A percentile compares a stretch with the other conserved stretches of the same genome.
phyloP scores from a whole-genome alignment of 2,113 vertebrate genomes.

The Cyprinus carpio region DNA sequence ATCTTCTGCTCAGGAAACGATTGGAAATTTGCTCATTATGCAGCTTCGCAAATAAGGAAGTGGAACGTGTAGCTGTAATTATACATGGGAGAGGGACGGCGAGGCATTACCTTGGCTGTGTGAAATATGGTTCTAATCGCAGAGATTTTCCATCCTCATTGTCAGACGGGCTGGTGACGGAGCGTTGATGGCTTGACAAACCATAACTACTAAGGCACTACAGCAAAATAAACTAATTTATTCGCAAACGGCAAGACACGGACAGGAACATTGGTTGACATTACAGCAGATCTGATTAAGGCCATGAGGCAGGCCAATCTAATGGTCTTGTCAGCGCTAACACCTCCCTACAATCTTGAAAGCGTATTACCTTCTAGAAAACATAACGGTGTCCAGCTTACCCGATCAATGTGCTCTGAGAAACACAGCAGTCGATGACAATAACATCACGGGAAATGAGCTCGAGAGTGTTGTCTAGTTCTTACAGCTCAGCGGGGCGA shows the following conservation, averaged over 20 bases:
- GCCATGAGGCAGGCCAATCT: background rate
- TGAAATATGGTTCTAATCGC: slow-evolving; percentile 4
- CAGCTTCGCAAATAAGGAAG: slow-evolving; percentile 13
- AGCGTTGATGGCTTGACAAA: background rate
- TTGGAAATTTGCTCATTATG: slow-evolving; percentile 25
- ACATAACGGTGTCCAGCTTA: background rate
- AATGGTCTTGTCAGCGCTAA: background rate
- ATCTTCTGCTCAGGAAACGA: background rate
- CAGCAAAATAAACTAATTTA: background rate
- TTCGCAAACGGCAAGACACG: background rate
- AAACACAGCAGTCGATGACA: slow-evolving; percentile 25
- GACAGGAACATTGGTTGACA: slow-evolving; percentile 7
- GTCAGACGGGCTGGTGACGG: background rate
- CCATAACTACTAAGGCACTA: background rate
- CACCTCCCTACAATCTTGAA: background rate
- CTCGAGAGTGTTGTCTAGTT: background rate
- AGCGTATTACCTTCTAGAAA: background rate
- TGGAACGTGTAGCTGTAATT: slow-evolving; percentile 4
- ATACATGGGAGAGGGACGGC: background rate
- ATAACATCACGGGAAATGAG: slow-evolving; percentile 28
- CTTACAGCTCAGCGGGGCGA: background rate
- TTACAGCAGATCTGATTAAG: background rate
- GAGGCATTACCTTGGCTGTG: background rate
- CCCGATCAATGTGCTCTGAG: background rate
- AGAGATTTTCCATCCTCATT: slow-evolving; percentile 4